A percentile compares a stretch with the other conserved stretches of the same genome.
Conservation (phyloP, 1,140 invertebrate species). For the Formica selysi region DNA sequence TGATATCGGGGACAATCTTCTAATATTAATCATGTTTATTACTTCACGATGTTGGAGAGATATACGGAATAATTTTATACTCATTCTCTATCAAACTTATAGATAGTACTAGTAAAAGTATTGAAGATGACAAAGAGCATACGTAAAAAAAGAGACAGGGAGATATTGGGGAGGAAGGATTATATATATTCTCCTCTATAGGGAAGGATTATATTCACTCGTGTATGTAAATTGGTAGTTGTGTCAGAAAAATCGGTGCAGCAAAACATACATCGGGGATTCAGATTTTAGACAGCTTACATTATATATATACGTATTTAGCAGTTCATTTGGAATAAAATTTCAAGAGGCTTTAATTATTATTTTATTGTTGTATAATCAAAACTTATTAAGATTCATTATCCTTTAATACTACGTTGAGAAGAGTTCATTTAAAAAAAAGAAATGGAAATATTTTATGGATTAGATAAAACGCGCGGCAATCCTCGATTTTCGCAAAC, state of each 20-base stretch:
- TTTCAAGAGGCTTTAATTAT: neutral
- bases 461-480: neutral
- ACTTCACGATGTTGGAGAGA: neutral
- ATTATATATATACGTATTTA: neutral
- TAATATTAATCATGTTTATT: neutral
- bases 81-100: neutral
- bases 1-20: neutral
- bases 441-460: neutral
- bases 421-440: neutral
- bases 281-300: neutral
- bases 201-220: neutral
- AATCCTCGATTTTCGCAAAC: neutral
- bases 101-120: neutral
- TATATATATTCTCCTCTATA: neutral
- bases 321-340: neutral
- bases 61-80: neutral
- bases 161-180: conserved; percentile 16
- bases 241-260: neutral
- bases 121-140: neutral
- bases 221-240: conserved; percentile 1
- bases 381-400: neutral
- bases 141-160: neutral
- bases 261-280: neutral
- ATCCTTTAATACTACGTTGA: neutral
- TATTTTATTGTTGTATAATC: conserved; percentile 9